A percentile compares a stretch with the other conserved stretches of the same genome.
Evolutionary conservation across 2,797 vertebrate species (phyloP).

Genomic region (Mormyrops boulengeri): DNA sequence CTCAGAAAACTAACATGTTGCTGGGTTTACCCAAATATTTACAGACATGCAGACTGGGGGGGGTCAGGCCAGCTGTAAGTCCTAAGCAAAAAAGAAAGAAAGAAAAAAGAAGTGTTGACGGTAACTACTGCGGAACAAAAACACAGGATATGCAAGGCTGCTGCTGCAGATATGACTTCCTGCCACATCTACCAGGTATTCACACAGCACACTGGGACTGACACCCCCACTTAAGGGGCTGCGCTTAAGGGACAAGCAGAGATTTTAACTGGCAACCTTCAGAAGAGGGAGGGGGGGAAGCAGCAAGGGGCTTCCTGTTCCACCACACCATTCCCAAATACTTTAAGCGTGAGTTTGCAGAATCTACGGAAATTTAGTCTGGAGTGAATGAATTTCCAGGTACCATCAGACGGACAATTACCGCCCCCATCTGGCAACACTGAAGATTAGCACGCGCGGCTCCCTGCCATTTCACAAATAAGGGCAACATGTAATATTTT

Average conservation of each 20-base stretch:
- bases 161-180: not conserved
- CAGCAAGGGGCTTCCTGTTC: not conserved
- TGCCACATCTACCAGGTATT: not conserved
- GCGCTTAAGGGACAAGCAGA: not conserved
- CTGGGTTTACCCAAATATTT: not conserved
- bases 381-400: not conserved
- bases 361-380: not conserved
- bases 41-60: not conserved
- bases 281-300: not conserved
- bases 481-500: not conserved
- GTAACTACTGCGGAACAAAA: not conserved
- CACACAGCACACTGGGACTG: not conserved
- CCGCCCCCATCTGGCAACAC: not conserved
- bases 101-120: not conserved
- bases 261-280: not conserved
- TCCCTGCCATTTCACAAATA: not conserved
- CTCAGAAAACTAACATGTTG: not conserved
- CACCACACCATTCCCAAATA: not conserved
- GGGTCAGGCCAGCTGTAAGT: not conserved
- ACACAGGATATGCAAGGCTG: not conserved
- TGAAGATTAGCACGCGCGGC: not conserved
- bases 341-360: not conserved
- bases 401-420: not conserved
- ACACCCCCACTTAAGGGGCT: not conserved
- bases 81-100: not conserved